A percentile compares a stretch with the other conserved stretches of the same genome.
Conservation (phyloP, 2,797 vertebrate genomes). For the Lerista edwardsae region DNA sequence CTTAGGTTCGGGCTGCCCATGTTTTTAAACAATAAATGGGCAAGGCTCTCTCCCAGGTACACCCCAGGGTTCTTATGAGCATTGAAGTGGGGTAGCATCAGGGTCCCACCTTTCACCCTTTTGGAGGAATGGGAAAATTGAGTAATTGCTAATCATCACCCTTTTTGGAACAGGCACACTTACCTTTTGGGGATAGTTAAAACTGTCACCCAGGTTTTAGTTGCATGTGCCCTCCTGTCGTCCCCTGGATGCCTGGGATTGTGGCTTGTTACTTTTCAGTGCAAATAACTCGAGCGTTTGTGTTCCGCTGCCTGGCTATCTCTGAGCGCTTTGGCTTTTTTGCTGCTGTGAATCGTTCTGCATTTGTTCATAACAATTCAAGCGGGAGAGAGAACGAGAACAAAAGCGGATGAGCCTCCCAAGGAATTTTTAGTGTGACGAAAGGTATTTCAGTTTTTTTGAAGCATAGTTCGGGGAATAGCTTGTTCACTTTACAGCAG, state of each 20-base stretch:
- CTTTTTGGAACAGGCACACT: not conserved
- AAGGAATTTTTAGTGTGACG: conserved; percentile 28
- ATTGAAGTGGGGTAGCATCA: too few relatives aligned
- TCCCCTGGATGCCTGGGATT: not conserved
- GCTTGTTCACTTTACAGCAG: conserved; percentile 41
- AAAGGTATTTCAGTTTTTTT: conserved; percentile 43
- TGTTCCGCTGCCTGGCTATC: not conserved
- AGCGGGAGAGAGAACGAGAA: not conserved
- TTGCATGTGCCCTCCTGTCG: not conserved
- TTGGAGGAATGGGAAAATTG: too few relatives aligned
- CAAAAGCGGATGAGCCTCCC: conserved; percentile 35
- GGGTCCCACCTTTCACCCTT: too few relatives aligned
- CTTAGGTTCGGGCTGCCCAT: too few relatives aligned
- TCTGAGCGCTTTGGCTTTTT: not conserved
- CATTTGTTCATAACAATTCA: conserved; percentile 35
- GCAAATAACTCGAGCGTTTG: not conserved
- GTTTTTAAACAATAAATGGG: too few relatives aligned
- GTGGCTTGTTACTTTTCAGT: too few relatives aligned
- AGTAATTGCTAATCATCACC: not conserved
- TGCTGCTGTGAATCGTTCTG: conserved; percentile 21
- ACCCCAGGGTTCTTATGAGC: too few relatives aligned
- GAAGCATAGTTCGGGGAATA: conserved; percentile 42
- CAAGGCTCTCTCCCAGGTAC: too few relatives aligned
- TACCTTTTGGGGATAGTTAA: not conserved
- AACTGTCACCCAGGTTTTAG: not conserved